Percentiles rank a stretch among this genome's conserved stretches.
Evolutionary conservation across 2,113 vertebrate species (phyloP).

Genomic region (Albula goreensis): DNA sequence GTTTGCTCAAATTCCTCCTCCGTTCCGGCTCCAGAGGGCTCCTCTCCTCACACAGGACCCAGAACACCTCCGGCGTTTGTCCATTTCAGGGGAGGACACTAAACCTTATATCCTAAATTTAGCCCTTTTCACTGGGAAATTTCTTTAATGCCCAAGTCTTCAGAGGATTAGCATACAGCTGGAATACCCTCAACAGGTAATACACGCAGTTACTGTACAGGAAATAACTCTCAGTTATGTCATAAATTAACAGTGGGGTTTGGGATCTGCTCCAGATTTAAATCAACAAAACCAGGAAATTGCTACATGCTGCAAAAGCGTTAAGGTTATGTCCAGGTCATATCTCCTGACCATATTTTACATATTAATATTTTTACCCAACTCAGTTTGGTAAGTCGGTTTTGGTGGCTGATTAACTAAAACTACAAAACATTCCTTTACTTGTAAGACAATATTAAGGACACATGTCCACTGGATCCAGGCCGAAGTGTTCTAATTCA

Average conservation of each 20-base stretch:
- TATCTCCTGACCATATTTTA: too few species aligned
- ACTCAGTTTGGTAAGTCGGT: background rate
- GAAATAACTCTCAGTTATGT: background rate
- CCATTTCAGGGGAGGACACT: background rate
- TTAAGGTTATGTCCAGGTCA: too few species aligned
- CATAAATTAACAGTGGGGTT: background rate
- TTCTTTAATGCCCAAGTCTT: background rate
- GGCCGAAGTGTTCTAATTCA: background rate
- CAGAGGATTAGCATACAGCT: background rate
- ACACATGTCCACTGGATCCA: background rate
- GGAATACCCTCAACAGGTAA: slow-evolving; percentile 2
- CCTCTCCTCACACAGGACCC: background rate
- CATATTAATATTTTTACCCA: too few species aligned
- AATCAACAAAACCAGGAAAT: too few species aligned
- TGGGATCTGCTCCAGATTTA: background rate
- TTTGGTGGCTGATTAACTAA: background rate
- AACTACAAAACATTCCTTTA: too few species aligned
- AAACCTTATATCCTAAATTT: background rate
- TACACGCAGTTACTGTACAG: background rate
- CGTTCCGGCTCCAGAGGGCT: background rate
- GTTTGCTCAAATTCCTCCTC: slow-evolving; percentile 23
- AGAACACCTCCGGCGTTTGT: background rate
- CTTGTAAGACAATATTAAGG: background rate
- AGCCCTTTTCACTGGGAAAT: background rate
- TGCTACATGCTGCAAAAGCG: too few species aligned